Evolutionary conservation across 64 coral and sea anemone species (phyloP), one percentile per base, ranked within the genome.

Genomic region (Montipora efflorescens): DNA sequence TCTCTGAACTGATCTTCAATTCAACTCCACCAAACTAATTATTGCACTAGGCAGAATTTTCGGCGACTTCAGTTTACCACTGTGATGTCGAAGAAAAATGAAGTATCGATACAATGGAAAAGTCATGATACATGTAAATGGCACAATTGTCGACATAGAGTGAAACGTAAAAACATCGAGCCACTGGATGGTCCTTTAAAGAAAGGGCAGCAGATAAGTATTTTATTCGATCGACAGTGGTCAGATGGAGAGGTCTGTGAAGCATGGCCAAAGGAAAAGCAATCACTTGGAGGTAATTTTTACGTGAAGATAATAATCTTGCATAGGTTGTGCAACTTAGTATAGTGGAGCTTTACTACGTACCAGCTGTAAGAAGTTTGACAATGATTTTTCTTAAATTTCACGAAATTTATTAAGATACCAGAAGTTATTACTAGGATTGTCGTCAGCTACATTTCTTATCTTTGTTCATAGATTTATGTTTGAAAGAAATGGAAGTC

Each of bases 211-310:
- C 28, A 4, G 5, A 22, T 75, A 12, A 43, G 23, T 36, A 46
- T 75, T 28, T 28, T 75, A 23, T 75, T 75, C 36, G 9, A 75
- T 28, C 21, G 73, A 43, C 28, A 8, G 9, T 75, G 73, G 73
- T 75, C 36, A 12, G 22, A 75, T 75, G 25, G 23, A 75, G 73
- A 75, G 23, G 73, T 75, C 9, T 75, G 73, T 43, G 73, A 75
- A 46, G 73, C 73, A 75, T 75, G 73, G 73, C 73, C 73, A 75
- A 12, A 23, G 36, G 73, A 43, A 75, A 75, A 75, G 73, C 21
- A 75, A 75, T 36, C 9, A 75, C 5, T 46, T 46, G 9, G 9
- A 75, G 73, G 73, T 75, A 45, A 75, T 72, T 72, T 46, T 75
- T 46, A 46, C 20, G 68, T 71, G 68, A 71, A 71, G 16, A 28